Percentiles rank a stretch among this genome's conserved stretches.
phyloP scores from a whole-genome alignment of 1,140 invertebrate genomes.

The Lanistes nyassanus region DNA sequence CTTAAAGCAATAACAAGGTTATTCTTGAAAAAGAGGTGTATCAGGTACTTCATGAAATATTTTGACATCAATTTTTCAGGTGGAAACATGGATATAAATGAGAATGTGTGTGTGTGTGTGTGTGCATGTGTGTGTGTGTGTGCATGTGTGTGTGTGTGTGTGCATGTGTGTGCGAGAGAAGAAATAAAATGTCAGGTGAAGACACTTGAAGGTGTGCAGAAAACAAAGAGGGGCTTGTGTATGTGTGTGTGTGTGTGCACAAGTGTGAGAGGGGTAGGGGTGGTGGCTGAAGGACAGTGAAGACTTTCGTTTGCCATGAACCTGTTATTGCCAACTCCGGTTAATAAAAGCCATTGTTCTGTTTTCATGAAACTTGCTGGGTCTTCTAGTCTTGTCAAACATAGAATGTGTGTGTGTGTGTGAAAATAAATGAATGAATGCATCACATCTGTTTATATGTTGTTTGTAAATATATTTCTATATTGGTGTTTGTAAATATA shows the following conservation, averaged over 20 bases:
- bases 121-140: conserved; percentile 4
- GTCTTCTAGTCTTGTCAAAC: no score
- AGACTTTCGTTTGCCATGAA: background rate
- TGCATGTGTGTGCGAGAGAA: background rate
- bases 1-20: background rate
- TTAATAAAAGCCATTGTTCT: background rate
- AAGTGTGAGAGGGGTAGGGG: background rate
- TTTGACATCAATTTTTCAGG: background rate
- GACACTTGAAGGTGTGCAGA: no score
- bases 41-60: background rate
- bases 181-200: background rate
- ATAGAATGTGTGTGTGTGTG: no score
- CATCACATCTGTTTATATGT: no score
- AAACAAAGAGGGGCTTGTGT: background rate
- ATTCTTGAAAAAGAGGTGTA: background rate
- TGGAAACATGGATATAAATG: background rate
- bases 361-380: background rate
- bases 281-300: no score
- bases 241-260: background rate
- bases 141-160: conserved; percentile 6
- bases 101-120: background rate
- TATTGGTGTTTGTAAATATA: no score
- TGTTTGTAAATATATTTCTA: no score
- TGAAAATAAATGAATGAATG: no score
- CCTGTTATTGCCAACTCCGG: background rate